Evolutionary conservation across 2,113 vertebrate genomes (phyloP).

Genomic region (Stegostoma tigrinum): DNA sequence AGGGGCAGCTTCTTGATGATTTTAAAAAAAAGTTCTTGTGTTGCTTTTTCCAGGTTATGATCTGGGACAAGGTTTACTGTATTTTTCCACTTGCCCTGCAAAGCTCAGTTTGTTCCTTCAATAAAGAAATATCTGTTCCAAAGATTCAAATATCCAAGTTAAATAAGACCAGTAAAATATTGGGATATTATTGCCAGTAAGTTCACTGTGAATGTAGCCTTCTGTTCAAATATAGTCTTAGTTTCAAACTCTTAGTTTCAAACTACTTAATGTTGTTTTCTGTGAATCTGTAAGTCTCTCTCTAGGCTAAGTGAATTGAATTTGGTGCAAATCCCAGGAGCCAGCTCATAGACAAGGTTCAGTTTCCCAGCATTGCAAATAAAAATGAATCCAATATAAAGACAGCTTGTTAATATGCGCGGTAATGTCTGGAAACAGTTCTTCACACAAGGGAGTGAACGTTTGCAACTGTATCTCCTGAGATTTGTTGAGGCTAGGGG

Average conservation of each 20-base stretch:
- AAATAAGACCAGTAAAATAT: slow-evolving; percentile 1
- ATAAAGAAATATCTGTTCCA: background rate
- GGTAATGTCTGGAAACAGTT: background rate
- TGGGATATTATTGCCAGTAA: background rate
- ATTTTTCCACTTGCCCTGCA: background rate
- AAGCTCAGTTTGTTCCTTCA: background rate
- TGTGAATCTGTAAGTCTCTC: background rate
- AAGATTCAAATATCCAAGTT: background rate
- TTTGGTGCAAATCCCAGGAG: background rate
- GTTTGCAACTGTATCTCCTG: background rate
- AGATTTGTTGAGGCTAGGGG: background rate
- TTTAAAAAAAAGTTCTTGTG: background rate
- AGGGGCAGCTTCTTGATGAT: background rate
- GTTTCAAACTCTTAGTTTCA: background rate
- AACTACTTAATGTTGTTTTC: background rate
- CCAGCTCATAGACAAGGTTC: background rate
- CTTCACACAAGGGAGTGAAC: background rate
- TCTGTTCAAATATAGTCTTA: background rate
- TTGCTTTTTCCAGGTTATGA: background rate
- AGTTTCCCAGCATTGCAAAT: background rate
- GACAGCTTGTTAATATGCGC: background rate
- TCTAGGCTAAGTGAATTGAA: background rate
- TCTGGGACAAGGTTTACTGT: background rate
- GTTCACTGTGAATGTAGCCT: background rate
- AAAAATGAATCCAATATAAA: background rate